Percentiles rank a stretch among this genome's conserved stretches.
Conservation (phyloP, 2,113 vertebrate genomes). For the Mesembrinibis cayennensis region DNA sequence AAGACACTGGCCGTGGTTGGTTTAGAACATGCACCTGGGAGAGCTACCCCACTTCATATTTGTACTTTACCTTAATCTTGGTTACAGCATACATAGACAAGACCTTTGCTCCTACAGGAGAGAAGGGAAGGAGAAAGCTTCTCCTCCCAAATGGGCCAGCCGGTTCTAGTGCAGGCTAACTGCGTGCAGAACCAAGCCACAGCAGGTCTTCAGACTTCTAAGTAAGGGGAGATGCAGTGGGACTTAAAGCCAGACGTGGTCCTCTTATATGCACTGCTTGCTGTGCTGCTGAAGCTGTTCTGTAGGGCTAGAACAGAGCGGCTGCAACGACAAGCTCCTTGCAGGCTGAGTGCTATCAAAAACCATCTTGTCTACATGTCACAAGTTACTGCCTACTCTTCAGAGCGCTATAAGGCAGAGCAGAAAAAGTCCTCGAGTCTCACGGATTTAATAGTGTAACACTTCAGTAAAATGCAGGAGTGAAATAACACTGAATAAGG, state of each 20-base stretch:
- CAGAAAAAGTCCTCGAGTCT: not conserved
- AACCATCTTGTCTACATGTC: not conserved
- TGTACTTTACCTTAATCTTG: not conserved
- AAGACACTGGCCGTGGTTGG: not conserved
- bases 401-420: accelerated
- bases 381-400: not conserved
- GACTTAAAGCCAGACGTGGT: not conserved
- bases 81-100: not conserved
- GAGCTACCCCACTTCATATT: not conserved
- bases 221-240: not conserved
- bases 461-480: not conserved
- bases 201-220: not conserved
- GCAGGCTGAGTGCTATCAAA: not conserved
- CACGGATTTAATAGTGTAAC: not conserved
- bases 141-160: not conserved
- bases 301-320: not conserved
- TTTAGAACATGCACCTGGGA: not conserved
- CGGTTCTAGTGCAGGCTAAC: not conserved
- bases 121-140: not conserved
- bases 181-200: not conserved
- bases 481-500: not conserved
- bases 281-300: not conserved
- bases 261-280: not conserved
- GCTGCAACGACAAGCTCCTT: not conserved
- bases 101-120: not conserved